A percentile compares a stretch with the other conserved stretches of the same genome.
Conservation (phyloP, 1,140 invertebrate species). For the Drosophila baimaii region DNA sequence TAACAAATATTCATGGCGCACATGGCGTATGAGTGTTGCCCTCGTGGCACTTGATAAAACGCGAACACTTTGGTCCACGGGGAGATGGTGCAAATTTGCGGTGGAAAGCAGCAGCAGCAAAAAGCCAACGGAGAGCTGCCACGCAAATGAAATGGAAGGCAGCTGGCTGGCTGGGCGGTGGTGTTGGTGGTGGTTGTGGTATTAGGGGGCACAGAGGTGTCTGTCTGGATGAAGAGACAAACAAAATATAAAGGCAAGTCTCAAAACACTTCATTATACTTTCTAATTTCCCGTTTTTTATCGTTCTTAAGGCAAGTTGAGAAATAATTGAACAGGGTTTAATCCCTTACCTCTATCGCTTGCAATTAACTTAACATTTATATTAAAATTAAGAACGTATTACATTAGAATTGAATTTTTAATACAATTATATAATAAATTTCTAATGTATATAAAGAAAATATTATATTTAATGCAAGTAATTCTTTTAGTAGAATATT, state of each 20-base stretch:
- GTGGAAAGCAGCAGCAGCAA: conserved; percentile 39
- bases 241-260: conserved; percentile 42
- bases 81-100: conserved; percentile 28
- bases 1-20: conserved; percentile 75
- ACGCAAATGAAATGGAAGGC: conserved; percentile 29
- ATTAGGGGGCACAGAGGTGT: not conserved
- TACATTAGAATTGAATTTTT: not conserved
- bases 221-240: conserved; percentile 20
- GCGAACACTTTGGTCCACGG: conserved; percentile 51
- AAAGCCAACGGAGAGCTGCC: conserved; percentile 41
- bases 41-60: conserved; percentile 64
- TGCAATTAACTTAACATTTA: not conserved
- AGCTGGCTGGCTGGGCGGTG: not conserved
- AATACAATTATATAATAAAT: not conserved
- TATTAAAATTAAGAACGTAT: not conserved
- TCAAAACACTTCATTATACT: conserved; percentile 71
- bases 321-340: not conserved
- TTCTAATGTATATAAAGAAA: too few relatives aligned
- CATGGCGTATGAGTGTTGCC: conserved; percentile 70
- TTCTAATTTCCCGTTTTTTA: conserved; percentile 59
- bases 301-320: not conserved
- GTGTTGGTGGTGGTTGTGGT: not conserved
- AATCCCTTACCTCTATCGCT: too few relatives aligned
- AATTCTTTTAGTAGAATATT: too few relatives aligned
- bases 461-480: too few relatives aligned